Base-by-base conservation (phyloP, 2,797 vertebrate species). In the Liasis olivaceus region DNA sequence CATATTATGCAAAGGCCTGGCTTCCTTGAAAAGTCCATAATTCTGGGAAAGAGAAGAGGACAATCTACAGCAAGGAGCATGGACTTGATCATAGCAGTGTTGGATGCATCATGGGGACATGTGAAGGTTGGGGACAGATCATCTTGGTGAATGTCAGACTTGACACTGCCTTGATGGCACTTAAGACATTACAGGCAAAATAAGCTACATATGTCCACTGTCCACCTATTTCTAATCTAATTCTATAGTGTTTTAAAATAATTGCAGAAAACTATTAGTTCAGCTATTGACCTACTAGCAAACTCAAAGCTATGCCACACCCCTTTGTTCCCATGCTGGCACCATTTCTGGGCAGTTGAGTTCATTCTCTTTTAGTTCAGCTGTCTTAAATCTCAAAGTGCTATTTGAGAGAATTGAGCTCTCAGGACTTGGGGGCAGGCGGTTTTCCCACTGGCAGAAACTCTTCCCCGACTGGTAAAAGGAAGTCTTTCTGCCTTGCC, bases 141-240 rank as follows among this genome's bases (percentile, higher is more conserved):
- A 72, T 72, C n/a, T 72, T 72, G 31, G 14, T 72, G 66, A 72
- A 72, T 36, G 64, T 66, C 64, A 69, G 64, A 31, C 1, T 15
- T 13, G 28, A 31, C 64, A n/a, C 13, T 31, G 64, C 15, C 28
- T 69, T 69, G 64, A 69, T 31, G 64, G 13, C 13, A 69, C n/a
- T 69, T 28, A 17, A 69, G 5, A 69, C 14, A 17, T 31, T 3
- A 31, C n/a, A 31, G 66, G 15, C 31, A 47, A 88, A 77, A 84
- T 8, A 14, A 0, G 1, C 11, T 0, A 0, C 9, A 51, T 28
- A 91, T 1, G 51, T 56, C 64, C 64, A 28, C 11, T 90, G 1
- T 2, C 89, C 84, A 24, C 72, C 31, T 28, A 88, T 85, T 89
- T 58, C 4, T 7, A 31, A 28, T 47, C 2, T 51, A 9, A 24